phyloP scores from a whole-genome alignment of 2,888 invertebrate genomes.

The Pammene fasciana region DNA sequence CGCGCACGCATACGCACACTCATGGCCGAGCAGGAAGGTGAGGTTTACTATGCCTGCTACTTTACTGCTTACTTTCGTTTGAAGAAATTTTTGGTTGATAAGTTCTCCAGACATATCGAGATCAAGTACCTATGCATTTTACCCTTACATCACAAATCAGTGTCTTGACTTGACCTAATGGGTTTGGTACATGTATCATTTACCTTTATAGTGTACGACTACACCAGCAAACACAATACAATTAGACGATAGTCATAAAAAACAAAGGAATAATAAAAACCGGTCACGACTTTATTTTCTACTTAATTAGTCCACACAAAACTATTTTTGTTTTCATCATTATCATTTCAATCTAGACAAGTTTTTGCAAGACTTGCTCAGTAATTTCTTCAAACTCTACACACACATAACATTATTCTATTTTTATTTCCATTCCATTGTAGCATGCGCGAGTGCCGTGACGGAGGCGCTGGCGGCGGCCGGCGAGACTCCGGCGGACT shows the following conservation, averaged over 20 bases:
- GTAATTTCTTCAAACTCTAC: background rate
- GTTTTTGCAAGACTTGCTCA: background rate
- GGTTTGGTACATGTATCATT: too few relatives aligned
- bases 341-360: too few relatives aligned
- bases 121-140: background rate
- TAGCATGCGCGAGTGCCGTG: conserved; percentile 77
- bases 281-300: background rate
- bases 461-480: conserved; percentile 74
- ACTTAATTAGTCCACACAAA: too few relatives aligned
- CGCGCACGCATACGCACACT: conserved; percentile 91
- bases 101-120: background rate
- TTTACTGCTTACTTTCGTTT: background rate
- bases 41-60: conserved; percentile 23
- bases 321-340: too few relatives aligned
- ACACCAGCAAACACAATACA: background rate
- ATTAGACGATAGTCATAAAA: background rate
- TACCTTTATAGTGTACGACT: background rate
- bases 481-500: conserved; percentile 56
- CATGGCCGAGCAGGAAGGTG: conserved; percentile 95
- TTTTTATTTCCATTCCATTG: conserved; percentile 31
- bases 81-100: background rate
- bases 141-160: background rate
- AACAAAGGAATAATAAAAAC: background rate
- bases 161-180: background rate
- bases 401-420: background rate